A percentile compares a stretch with the other conserved stretches of the same genome.
Conservation (phyloP, 2,797 vertebrate genomes). For the Cirrhinus mrigala region DNA sequence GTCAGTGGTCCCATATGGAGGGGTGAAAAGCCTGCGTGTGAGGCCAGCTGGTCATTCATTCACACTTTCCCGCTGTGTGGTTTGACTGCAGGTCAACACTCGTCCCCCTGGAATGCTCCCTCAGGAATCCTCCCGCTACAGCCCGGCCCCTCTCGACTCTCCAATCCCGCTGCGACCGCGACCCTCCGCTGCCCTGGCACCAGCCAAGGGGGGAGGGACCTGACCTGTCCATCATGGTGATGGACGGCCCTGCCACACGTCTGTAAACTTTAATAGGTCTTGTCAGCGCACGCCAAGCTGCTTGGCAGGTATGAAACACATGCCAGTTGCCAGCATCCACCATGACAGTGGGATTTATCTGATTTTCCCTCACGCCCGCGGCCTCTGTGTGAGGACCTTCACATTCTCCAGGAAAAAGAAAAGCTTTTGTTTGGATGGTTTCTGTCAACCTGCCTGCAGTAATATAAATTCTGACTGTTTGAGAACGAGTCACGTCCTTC, state of each 20-base stretch:
- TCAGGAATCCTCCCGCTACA: conserved; percentile 3
- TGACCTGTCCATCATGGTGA: conserved; percentile 74
- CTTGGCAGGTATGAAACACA: conserved; percentile 73
- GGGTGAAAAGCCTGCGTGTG: conserved; percentile 31
- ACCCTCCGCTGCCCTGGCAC: conserved; percentile 49
- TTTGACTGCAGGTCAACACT: conserved; percentile 49
- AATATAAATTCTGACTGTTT: conserved; percentile 57
- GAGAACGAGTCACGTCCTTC: conserved; percentile 57
- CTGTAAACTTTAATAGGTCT: conserved; percentile 83
- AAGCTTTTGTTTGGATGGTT: conserved; percentile 48
- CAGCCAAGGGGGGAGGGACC: conserved; percentile 3
- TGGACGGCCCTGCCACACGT: conserved; percentile 73
- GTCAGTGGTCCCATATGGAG: conserved; percentile 25
- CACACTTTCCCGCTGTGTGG: conserved; percentile 46
- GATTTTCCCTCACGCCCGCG: conserved; percentile 47
- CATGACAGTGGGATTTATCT: conserved; percentile 64
- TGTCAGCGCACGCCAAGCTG: conserved; percentile 75
- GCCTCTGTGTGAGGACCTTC: conserved; percentile 45
- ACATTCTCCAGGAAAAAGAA: conserved; percentile 31
- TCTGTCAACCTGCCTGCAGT: conserved; percentile 46
- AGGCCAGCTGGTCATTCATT: conserved; percentile 59
- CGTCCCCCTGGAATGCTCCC: conserved; percentile 8
- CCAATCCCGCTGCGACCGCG: conserved; percentile 32
- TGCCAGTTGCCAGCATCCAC: conserved; percentile 56
- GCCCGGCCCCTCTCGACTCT: neutral